Evolutionary conservation across 2,888 invertebrate genomes (phyloP).

Genomic region (Amorpha juglandis): DNA sequence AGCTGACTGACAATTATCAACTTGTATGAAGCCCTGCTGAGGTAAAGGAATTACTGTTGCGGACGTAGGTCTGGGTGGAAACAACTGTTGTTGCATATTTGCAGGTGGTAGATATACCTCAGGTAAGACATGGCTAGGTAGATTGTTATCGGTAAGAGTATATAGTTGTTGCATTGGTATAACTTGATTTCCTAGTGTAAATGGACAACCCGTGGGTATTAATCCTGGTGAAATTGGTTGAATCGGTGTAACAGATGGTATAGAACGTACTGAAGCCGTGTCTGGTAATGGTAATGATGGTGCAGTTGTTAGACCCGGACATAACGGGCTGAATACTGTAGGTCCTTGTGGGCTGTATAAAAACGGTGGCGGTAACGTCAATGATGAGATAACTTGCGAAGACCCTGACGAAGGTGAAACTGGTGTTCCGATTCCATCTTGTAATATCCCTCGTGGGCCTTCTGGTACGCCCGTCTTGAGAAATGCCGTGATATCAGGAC

Average conservation of each 20-base stretch:
- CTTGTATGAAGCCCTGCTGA: constrained; percentile 7
- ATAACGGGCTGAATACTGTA: not conserved
- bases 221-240: not conserved
- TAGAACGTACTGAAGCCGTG: not conserved
- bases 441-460: not conserved
- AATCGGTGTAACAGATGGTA: not conserved
- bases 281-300: not conserved
- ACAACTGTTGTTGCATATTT: constrained; percentile 6
- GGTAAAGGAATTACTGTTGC: not conserved
- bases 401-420: not conserved
- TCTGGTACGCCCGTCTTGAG: not conserved
- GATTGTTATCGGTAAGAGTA: not conserved
- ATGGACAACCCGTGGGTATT: not conserved
- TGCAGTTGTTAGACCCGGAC: not conserved
- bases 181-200: constrained; percentile 1
- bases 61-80: not conserved
- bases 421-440: not conserved
- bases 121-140: not conserved
- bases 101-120: not conserved
- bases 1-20: constrained; percentile 2
- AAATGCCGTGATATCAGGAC: constrained; percentile 13
- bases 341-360: not conserved
- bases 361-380: not conserved
- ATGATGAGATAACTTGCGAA: not conserved
- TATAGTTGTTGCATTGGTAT: not conserved